Evolutionary conservation across 37 sponge, comb jelly and placozoan species (phyloP).

Genomic region (Axinella damicornis): DNA sequence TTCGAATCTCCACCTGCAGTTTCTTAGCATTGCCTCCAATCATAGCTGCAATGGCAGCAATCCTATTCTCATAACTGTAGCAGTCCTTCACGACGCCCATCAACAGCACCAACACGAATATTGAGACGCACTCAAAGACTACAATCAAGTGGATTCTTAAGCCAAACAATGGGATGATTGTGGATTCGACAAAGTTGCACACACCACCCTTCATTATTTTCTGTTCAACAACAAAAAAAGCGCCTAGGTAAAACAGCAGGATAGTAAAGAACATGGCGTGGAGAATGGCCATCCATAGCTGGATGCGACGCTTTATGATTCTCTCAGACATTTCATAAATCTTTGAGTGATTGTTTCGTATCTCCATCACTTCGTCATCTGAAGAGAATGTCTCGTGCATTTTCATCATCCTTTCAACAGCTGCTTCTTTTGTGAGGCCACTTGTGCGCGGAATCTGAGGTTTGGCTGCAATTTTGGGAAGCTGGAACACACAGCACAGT

Average conservation of each 20-base stretch:
- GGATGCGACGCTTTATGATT: conserved; percentile 5
- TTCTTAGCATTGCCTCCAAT: conserved; percentile 3
- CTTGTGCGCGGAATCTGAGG: conserved; percentile 2
- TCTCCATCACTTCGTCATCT: not conserved
- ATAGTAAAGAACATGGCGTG: not conserved
- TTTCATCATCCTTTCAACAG: not conserved
- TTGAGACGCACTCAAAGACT: not conserved
- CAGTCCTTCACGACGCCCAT: not conserved
- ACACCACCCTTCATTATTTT: conserved; percentile 23
- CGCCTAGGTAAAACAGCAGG: conserved; percentile 21
- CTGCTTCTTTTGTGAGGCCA: not conserved
- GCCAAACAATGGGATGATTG: conserved; percentile 5
- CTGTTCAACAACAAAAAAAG: not conserved
- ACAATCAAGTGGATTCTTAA: not conserved
- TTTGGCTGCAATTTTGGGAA: not conserved
- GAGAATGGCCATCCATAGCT: not conserved
- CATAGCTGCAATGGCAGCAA: not conserved
- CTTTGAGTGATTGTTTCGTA: not conserved
- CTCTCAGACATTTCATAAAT: not conserved
- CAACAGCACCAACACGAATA: not conserved
- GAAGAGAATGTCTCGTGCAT: not conserved
- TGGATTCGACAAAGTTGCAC: not conserved
- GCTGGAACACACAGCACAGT: too few species aligned
- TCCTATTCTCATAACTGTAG: conserved; percentile 4
- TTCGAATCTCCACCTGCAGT: not conserved